phyloP scores from a whole-genome alignment of 23 tunicate species.

The Trididemnum miniatum region DNA sequence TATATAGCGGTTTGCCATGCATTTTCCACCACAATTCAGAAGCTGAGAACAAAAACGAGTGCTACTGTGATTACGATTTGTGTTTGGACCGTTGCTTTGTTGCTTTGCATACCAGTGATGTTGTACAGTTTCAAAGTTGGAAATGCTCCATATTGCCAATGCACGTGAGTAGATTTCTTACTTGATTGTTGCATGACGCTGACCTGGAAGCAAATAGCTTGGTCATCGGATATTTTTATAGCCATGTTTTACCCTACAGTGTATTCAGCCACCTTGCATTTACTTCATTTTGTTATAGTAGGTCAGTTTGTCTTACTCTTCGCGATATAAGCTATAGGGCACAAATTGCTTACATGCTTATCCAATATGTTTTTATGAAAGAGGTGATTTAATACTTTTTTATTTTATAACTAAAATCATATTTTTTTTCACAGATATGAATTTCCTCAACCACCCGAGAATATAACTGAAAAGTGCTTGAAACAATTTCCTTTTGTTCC shows the following conservation, averaged over 20 bases:
- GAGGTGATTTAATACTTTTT: no score
- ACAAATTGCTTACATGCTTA: no score
- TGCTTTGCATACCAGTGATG: slow-evolving; percentile 73
- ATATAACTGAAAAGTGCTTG: background rate
- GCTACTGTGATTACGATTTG: slow-evolving; percentile 45
- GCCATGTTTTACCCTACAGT: no score
- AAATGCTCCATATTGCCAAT: slow-evolving; percentile 49
- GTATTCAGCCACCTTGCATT: no score
- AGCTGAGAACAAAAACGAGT: slow-evolving; percentile 27
- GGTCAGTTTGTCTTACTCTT: slow-evolving; percentile 24
- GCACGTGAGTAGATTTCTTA: slow-evolving; percentile 56
- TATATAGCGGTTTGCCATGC: slow-evolving; percentile 87
- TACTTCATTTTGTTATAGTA: slow-evolving; percentile 57
- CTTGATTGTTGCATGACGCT: no score
- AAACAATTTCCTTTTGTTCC: no score
- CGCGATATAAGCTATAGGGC: background rate
- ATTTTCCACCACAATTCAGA: slow-evolving; percentile 43
- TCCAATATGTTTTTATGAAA: no score
- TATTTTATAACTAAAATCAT: no score
- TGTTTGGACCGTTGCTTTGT: slow-evolving; percentile 43
- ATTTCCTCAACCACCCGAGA: background rate
- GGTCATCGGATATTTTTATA: no score
- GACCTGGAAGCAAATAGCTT: no score
- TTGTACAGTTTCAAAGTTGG: slow-evolving; percentile 54
- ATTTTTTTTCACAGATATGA: slow-evolving; percentile 21